Evolutionary conservation across 2,113 vertebrate species (phyloP).

Genomic region (Petrocephalus microphthalmus): DNA sequence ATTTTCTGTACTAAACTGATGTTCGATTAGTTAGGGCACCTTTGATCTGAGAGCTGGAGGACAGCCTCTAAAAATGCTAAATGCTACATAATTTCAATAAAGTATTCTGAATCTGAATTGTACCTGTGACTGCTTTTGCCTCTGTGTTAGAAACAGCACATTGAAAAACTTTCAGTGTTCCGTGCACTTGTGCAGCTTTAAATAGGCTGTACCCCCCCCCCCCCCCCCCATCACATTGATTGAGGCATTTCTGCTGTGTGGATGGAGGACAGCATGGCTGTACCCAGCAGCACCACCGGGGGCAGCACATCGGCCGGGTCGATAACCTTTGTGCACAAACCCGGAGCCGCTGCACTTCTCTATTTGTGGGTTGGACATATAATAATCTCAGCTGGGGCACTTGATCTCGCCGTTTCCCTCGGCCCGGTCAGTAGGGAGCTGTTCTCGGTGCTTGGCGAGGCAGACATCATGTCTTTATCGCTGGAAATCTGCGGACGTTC

Average conservation of each 20-base stretch:
- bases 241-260: background rate
- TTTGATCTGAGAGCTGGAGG: background rate
- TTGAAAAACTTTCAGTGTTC: background rate
- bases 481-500: background rate
- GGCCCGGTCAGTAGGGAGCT: background rate
- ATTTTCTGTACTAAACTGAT: background rate
- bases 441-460: background rate
- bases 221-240: background rate
- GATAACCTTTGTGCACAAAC: slow-evolving; percentile 14
- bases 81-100: no score
- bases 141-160: background rate
- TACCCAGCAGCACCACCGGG: background rate
- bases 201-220: background rate
- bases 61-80: background rate
- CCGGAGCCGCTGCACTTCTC: background rate
- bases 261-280: background rate
- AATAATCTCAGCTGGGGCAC: background rate
- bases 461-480: background rate
- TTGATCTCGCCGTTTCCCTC: background rate
- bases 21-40: background rate
- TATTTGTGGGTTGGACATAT: background rate
- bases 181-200: background rate
- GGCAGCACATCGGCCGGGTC: background rate
- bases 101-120: no score
- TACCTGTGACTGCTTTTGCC: background rate